Base-by-base conservation (phyloP, 1,140 invertebrate genomes). In the Drosophila dunni region DNA sequence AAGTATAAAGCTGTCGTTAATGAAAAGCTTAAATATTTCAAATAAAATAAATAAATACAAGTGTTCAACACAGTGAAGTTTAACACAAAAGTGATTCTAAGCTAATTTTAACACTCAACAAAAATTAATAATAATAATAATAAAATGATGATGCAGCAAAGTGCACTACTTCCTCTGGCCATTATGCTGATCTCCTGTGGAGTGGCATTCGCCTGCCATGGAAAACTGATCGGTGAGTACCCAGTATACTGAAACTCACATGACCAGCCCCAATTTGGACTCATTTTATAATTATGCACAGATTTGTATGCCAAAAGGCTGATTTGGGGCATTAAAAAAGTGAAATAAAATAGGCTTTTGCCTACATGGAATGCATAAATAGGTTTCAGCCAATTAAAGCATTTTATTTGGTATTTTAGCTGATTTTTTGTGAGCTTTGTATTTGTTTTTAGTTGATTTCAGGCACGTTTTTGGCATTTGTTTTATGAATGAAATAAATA, bases 161-260 rank as follows among this genome's bases (percentile, higher is more conserved):
- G 65, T 80, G 81, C 71, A 45, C 40, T 89, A 58, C 40, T 88
- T 50, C 53, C 82, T 53, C 58, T 89, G 54, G 77, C 79, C 44
- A 58, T 90, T 10, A 53, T 91, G 72, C 69, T 81, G 58, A 75
- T 83, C 60, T 89, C 67, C 75, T 83, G 79, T 36, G 80, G 84
- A 76, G 71, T 76, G 64, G 79, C 81, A 42, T 70, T 81, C 20
- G 90, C 90, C 72, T 91, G 90, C 75, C 85, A 89, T 76, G 90
- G 90, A 73, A 91, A 89, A 78, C 76, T 91, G 72, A 84, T 91
- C 73, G 90, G 90, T 91, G 78, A 81, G 90, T 86, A 20, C 29
- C 36, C 38, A 50, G 7, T 9, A 63, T 0, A 29, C 24, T 29
- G 24, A 29, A 6, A 29, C n/a, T 51, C 44, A 57, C 51, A 29